These are phyloP conservation scores for Limosa lapponica DNA, from an alignment of 2,797 vertebrate genomes.

Conservation along the genomic window DNA sequence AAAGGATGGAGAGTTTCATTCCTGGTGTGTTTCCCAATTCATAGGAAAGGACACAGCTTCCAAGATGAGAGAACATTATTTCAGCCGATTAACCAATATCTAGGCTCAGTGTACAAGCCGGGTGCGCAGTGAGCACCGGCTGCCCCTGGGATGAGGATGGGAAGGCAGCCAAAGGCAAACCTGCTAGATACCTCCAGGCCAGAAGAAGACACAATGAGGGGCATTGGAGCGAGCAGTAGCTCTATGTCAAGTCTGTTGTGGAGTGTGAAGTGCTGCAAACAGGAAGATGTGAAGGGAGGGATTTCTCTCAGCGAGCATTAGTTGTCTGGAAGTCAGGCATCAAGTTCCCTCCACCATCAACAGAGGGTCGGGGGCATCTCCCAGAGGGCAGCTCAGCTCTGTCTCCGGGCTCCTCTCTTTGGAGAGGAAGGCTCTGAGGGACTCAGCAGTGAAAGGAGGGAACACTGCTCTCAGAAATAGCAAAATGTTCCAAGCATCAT, in stretches of 20 bases:
- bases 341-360: background rate
- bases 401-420: background rate
- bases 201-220: background rate
- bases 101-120: background rate
- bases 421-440: background rate
- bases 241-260: background rate
- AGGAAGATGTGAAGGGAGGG: background rate
- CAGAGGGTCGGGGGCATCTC: background rate
- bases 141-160: background rate
- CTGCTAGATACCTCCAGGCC: background rate
- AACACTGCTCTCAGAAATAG: background rate
- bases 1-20: background rate
- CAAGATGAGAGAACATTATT: background rate
- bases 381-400: background rate
- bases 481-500: background rate
- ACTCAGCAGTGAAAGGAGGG: background rate
- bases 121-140: background rate
- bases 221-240: background rate
- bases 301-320: background rate
- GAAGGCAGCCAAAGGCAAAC: background rate
- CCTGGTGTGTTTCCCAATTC: background rate
- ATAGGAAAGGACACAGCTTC: background rate
- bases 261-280: background rate
- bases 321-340: background rate
- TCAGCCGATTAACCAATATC: background rate